Conservation (phyloP, 2,113 vertebrate species). For the Regulus satrapa region DNA sequence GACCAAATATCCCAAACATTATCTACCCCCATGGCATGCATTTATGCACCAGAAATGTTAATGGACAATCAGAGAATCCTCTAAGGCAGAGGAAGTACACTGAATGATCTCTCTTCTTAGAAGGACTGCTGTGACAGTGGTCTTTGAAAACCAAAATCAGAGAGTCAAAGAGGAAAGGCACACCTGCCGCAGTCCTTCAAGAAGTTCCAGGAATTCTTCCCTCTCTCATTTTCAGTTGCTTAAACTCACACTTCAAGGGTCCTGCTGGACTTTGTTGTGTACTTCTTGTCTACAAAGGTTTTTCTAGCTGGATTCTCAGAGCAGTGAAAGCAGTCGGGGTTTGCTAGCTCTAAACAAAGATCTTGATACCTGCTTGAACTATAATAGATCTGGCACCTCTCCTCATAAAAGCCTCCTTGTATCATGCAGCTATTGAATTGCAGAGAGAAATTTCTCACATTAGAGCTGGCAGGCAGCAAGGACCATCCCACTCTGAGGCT, state of each 20-base stretch:
- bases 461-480: not conserved
- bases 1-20: not conserved
- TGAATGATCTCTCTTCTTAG: not conserved
- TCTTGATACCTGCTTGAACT: not conserved
- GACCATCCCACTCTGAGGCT: not conserved
- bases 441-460: not conserved
- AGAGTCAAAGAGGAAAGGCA: not conserved
- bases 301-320: not conserved
- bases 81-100: not conserved
- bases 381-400: not conserved
- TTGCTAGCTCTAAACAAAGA: not conserved
- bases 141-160: conserved; percentile 2
- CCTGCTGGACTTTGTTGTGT: not conserved
- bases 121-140: not conserved
- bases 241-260: not conserved
- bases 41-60: not conserved
- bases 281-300: not conserved
- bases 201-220: not conserved
- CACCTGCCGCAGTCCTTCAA: not conserved
- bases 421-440: not conserved
- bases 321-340: not conserved
- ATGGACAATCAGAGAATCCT: not conserved
- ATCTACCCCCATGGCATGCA: not conserved
- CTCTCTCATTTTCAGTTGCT: not conserved
- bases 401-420: not conserved